These are phyloP conservation scores for Theonella swinhoei DNA, from an alignment of 37 sponge, comb jelly and placozoan genomes.

Conservation along the genomic window DNA sequence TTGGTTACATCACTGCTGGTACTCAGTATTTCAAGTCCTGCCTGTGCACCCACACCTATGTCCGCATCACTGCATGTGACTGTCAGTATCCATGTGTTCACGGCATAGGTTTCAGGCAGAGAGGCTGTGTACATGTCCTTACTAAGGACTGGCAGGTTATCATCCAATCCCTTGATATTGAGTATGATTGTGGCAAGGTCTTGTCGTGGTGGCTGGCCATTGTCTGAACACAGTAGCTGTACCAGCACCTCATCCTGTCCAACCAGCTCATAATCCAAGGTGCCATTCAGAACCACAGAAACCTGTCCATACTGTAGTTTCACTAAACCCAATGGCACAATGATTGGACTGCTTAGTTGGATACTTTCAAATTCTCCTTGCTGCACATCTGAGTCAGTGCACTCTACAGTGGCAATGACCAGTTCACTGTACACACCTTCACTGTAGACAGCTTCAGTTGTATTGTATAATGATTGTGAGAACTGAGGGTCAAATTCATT, in stretches of 20 bases:
- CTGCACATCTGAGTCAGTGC: background rate
- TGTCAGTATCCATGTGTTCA: background rate
- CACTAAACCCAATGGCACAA: background rate
- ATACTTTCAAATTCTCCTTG: background rate
- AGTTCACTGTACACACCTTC: background rate
- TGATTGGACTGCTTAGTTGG: too few relatives aligned
- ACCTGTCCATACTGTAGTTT: background rate
- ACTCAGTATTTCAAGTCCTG: background rate
- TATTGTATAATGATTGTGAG: conserved; percentile 3
- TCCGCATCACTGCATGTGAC: background rate
- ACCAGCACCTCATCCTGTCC: background rate
- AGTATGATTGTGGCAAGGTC: background rate
- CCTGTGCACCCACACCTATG: background rate
- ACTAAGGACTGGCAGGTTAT: background rate
- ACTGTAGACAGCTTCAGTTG: background rate
- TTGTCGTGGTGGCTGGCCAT: background rate
- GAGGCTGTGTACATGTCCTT: background rate
- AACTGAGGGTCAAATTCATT: conserved; percentile 30
- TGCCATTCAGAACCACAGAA: background rate
- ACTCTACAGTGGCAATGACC: background rate
- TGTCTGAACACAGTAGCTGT: background rate
- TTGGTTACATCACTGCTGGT: background rate
- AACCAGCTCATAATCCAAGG: background rate
- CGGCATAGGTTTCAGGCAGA: background rate
- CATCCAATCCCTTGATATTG: background rate